These are phyloP conservation scores for Hyla sarda DNA, from an alignment of 2,113 vertebrate genomes.

Conservation along the genomic window DNA sequence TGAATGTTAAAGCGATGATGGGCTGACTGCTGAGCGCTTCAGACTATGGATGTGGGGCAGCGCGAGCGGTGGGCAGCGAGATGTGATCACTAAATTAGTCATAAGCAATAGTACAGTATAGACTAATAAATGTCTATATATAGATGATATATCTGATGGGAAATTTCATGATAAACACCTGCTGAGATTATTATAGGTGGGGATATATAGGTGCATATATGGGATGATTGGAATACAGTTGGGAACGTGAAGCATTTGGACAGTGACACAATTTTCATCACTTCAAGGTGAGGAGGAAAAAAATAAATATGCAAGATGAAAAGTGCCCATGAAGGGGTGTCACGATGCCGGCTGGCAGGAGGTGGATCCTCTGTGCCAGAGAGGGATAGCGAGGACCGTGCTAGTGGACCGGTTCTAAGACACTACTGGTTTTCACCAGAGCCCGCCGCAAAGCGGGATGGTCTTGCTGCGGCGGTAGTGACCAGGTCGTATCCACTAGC, in stretches of 20 bases:
- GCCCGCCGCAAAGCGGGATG: too few species aligned
- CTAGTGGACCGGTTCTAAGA: too few species aligned
- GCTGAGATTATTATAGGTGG: neutral
- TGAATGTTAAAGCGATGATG: conserved; percentile 36
- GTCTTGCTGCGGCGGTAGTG: too few species aligned
- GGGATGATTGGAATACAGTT: neutral
- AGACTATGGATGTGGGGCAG: neutral
- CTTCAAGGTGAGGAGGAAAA: too few species aligned
- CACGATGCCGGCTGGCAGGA: too few species aligned
- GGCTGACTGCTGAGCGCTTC: conserved; percentile 24
- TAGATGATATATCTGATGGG: neutral
- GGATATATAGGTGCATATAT: neutral
- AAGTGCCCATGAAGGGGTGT: too few species aligned
- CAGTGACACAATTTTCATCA: too few species aligned
- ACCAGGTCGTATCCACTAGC: too few species aligned
- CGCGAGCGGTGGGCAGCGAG: conserved; percentile 9
- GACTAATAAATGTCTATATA: conserved; percentile 6
- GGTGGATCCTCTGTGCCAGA: too few species aligned
- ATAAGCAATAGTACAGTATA: neutral
- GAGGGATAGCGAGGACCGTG: too few species aligned
- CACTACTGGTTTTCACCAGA: too few species aligned
- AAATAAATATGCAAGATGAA: too few species aligned
- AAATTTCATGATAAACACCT: neutral
- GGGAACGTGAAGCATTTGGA: neutral
- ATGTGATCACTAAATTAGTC: conserved; percentile 25